Base-by-base conservation (phyloP, 2,797 vertebrate genomes). In the Tenualosa thibaudeaui region DNA sequence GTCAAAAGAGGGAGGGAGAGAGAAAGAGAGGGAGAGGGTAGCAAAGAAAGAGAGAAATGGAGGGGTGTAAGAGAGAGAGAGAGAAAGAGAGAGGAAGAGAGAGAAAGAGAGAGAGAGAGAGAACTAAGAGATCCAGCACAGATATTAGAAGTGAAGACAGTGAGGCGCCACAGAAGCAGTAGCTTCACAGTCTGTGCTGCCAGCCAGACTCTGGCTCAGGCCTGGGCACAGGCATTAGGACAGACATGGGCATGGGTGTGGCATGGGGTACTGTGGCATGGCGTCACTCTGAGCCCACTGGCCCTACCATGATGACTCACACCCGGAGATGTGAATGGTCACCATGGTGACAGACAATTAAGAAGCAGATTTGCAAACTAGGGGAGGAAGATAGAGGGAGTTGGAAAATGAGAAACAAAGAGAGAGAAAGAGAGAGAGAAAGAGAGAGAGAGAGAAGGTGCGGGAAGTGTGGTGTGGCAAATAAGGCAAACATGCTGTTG, bases 281-380 rank as follows among this genome's bases (percentile, higher is more conserved):
- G 65, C 65, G 26, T 71, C 65, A 37, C 65, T 71, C 3, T 37
- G 24, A 15, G 31, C 26, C 65, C 26, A 26, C 78, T 10, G 15
- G 13, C 5, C 17, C 7, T 40, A n/a, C n/a, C 0, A 81, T 10
- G 81, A 81, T 49, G 81, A 53, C 26, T 37, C 65, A 71, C 26
- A 71, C 13, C 26, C 4, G 7, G 49, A 54, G 50, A 82, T 50
- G 53, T 31, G 62, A 31, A 53, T 50, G 24, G 81, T 82, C 81
- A 51, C 81, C 81, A 53, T 82, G 81, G 81, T 54, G 81, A 82
- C 81, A 56, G 53, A 53, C 31, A 82, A 82, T 82, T 82, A 82
- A 31, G 24, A 17, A 6, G 81, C 50, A 24, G 50, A 51, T 17
- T 53, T 53, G 22, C 81, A 53, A 15, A 54, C 10, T 53, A 50